A percentile compares a stretch with the other conserved stretches of the same genome.
phyloP scores from a whole-genome alignment of 2,797 vertebrate species.

The Sebastiscus tertius region DNA sequence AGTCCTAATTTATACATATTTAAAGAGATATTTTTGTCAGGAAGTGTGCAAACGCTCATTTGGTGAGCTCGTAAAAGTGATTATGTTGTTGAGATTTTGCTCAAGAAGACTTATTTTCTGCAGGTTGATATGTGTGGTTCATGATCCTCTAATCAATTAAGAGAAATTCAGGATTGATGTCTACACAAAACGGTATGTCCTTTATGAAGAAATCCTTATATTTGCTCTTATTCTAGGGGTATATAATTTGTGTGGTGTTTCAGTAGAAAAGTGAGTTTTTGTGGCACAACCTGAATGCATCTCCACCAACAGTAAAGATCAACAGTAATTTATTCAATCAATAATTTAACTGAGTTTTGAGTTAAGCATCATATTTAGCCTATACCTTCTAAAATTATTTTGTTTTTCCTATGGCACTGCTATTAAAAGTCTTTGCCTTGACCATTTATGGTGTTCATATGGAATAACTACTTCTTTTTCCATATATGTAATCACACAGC shows the following conservation, averaged over 20 bases:
- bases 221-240: background rate
- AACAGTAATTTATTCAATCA: too few species aligned
- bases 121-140: background rate
- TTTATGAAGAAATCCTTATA: background rate
- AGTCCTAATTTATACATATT: too few species aligned
- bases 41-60: background rate
- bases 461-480: background rate
- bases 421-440: background rate
- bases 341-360: background rate
- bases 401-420: background rate
- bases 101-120: background rate
- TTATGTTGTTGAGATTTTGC: background rate
- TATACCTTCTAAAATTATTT: background rate
- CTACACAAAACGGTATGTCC: background rate
- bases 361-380: background rate
- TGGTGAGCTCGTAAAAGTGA: background rate
- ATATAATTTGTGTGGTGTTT: background rate
- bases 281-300: background rate
- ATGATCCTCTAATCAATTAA: background rate
- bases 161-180: background rate
- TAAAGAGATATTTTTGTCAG: background rate
- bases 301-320: background rate
- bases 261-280: background rate
- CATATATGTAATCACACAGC: background rate
- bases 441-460: background rate